Conservation (phyloP, 1,140 invertebrate genomes). For the Bombus sylvicola region DNA sequence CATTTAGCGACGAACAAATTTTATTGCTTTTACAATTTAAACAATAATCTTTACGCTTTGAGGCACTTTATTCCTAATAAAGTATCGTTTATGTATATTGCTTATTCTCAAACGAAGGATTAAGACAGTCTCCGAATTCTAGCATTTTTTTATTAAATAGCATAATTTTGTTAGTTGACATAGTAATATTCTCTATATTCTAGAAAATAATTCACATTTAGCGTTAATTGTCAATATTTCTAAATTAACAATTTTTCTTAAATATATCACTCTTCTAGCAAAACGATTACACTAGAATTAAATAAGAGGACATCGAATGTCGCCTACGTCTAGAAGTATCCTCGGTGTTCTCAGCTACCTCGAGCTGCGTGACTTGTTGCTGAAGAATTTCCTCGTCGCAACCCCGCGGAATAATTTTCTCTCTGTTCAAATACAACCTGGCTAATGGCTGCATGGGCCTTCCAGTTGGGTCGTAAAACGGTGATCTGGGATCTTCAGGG, state of each 20-base stretch:
- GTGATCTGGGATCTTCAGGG: conserved; percentile 93
- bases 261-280: too few species aligned
- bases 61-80: too few species aligned
- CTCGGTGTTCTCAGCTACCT: conserved; percentile 88
- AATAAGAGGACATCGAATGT: neutral
- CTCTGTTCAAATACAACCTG: conserved; percentile 87
- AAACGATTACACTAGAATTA: neutral
- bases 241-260: neutral
- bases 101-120: neutral
- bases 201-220: neutral
- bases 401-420: conserved; percentile 87
- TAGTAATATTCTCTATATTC: neutral
- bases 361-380: conserved; percentile 84
- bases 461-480: conserved; percentile 93
- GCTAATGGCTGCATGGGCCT: conserved; percentile 92
- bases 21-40: neutral
- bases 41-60: neutral
- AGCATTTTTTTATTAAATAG: neutral
- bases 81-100: too few species aligned
- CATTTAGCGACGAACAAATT: neutral
- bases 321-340: conserved; percentile 88
- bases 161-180: too few species aligned
- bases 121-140: neutral
- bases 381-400: conserved; percentile 88
- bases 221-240: neutral